phyloP scores from a whole-genome alignment of 2,888 invertebrate species.

The Pseudococcus jackbeardsleyi region DNA sequence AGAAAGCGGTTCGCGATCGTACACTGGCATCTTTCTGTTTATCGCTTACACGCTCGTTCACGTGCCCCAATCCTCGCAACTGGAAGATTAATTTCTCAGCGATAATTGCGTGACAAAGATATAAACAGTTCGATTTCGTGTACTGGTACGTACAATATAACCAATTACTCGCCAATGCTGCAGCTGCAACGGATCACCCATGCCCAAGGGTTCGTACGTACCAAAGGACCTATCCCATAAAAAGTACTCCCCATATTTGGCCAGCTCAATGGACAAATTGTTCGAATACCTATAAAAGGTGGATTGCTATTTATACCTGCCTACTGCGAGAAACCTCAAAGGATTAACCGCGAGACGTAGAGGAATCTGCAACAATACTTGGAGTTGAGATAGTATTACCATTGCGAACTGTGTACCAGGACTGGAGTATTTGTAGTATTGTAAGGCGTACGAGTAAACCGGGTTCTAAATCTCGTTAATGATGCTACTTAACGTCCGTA shows the following conservation, averaged over 20 bases:
- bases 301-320: not conserved
- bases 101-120: slow-evolving; percentile 30
- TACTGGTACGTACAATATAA: slow-evolving; percentile 25
- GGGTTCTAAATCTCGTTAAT: slow-evolving; percentile 62
- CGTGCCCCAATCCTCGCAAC: slow-evolving; percentile 5
- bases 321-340: too few relatives aligned
- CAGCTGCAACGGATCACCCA: not conserved
- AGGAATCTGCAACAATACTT: not conserved
- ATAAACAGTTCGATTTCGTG: not conserved
- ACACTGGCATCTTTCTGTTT: not conserved
- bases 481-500: slow-evolving; percentile 63
- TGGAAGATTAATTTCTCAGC: slow-evolving; percentile 4
- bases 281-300: not conserved
- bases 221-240: not conserved
- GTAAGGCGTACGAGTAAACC: slow-evolving; percentile 12
- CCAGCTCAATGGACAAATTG: not conserved
- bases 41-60: not conserved
- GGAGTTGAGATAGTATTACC: not conserved
- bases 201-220: not conserved
- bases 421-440: not conserved
- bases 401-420: not conserved
- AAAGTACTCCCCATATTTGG: not conserved
- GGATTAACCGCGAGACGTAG: too few relatives aligned
- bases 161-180: slow-evolving; percentile 1
- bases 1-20: slow-evolving; percentile 25